Base-by-base conservation (phyloP, 92 coral and sea anemone species). In the Isaurus tuberculatus region DNA sequence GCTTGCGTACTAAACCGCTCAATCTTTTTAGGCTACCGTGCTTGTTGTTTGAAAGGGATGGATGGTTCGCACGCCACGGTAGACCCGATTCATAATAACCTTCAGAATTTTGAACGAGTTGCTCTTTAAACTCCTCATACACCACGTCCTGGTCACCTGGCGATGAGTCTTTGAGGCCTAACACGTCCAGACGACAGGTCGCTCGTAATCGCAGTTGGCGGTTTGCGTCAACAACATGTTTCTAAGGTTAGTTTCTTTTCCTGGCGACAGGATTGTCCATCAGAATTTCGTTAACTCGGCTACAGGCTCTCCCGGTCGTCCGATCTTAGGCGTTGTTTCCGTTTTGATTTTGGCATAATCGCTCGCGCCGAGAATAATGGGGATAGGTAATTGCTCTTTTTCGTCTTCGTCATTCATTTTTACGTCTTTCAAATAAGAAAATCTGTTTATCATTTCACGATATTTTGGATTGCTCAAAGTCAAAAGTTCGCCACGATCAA, bases 341-440 rank as follows among this genome's bases (percentile, higher is more conserved):
- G 87, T 83, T 53, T 83, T 84, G 2, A 84, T 84, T 46, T 58
- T 84, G 23, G 87, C 81, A 44, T 53, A 72, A 20, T 67, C 81
- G 23, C 81, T 73, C 10, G 49, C 81, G 17, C 86, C 86, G 17
- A 81, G 53, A 40, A 81, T 81, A 20, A 91, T 40, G 55, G 88
- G 94, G 26, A 91, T 87, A n/a, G 94, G 92, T 25, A 88, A 84
- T 17, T 85, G 65, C 27, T 86, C 46, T 77, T 88, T 88, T 40
- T 79, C 75, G 83, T 88, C 94, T 48, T 33, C 81, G 69, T 91
- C 94, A 48, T 85, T 83, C 91, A 84, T 85, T 60, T 73, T 65
- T 22, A 91, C 87, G n/a, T 79, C 91, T 23, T 49, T 80, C 74
- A 81, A 33, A 49, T 85, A 77, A 16, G 77, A 72, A 34, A 74